Evolutionary conservation across 2,113 vertebrate genomes (phyloP).

Genomic region (Hipposideros armiger): DNA sequence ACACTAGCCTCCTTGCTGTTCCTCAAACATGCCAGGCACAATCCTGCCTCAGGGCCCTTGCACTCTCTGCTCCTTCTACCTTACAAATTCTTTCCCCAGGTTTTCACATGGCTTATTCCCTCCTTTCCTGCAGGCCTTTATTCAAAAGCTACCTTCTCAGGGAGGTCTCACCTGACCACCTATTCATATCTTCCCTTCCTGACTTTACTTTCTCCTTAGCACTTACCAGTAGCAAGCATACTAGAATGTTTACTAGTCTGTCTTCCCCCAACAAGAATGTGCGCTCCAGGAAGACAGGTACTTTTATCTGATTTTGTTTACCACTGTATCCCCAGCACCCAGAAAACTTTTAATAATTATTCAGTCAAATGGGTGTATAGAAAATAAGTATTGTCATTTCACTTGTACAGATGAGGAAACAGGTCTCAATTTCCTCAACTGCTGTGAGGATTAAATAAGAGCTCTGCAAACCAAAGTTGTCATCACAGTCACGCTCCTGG

Average conservation of each 20-base stretch:
- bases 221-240: neutral
- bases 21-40: neutral
- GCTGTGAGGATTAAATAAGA: neutral
- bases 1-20: neutral
- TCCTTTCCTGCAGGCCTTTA: neutral
- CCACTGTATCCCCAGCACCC: neutral
- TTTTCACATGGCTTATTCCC: neutral
- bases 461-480: neutral
- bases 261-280: no score
- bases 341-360: neutral
- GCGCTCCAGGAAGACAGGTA: neutral
- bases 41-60: neutral
- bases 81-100: neutral
- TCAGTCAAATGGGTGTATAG: neutral
- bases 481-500: neutral
- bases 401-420: neutral
- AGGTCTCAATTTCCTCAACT: neutral
- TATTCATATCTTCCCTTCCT: neutral
- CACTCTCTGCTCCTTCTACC: neutral
- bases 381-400: neutral
- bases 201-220: neutral
- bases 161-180: neutral
- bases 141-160: neutral
- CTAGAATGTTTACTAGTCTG: neutral
- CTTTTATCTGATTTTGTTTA: neutral